Conservation (phyloP, 1,140 invertebrate species). For the Lasaia peninsularis region DNA sequence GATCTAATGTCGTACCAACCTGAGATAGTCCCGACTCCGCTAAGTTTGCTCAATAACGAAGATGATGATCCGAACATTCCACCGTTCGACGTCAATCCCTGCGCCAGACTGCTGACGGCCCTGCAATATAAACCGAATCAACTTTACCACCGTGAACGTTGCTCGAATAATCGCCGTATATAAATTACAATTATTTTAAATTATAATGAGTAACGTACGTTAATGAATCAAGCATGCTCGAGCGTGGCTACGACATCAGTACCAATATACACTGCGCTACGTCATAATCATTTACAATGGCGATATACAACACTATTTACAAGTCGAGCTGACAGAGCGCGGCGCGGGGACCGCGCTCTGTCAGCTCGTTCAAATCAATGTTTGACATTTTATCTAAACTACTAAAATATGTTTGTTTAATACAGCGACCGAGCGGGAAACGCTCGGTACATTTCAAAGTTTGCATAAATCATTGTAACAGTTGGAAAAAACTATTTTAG, state of each 20-base stretch:
- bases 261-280: conserved; percentile 45
- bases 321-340: conserved; percentile 16
- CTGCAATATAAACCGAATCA: conserved; percentile 58
- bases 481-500: neutral
- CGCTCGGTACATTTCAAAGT: no score
- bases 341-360: neutral
- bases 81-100: conserved; percentile 84
- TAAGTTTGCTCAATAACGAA: conserved; percentile 88
- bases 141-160: conserved; percentile 33
- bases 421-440: no score
- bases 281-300: conserved; percentile 34
- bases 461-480: neutral
- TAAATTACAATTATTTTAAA: conserved; percentile 24
- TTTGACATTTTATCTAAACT: neutral
- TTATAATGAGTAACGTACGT: conserved; percentile 24
- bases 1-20: conserved; percentile 50
- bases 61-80: conserved; percentile 89
- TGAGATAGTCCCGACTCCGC: conserved; percentile 71
- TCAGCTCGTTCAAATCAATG: neutral
- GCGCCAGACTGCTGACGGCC: conserved; percentile 80
- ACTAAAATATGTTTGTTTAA: no score
- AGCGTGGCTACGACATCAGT: conserved; percentile 30
- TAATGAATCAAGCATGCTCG: conserved; percentile 40
- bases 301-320: conserved; percentile 54
- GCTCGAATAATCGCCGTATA: conserved; percentile 25